Evolutionary conservation across 1,140 invertebrate genomes (phyloP).

Genomic region (Bombus turneri): DNA sequence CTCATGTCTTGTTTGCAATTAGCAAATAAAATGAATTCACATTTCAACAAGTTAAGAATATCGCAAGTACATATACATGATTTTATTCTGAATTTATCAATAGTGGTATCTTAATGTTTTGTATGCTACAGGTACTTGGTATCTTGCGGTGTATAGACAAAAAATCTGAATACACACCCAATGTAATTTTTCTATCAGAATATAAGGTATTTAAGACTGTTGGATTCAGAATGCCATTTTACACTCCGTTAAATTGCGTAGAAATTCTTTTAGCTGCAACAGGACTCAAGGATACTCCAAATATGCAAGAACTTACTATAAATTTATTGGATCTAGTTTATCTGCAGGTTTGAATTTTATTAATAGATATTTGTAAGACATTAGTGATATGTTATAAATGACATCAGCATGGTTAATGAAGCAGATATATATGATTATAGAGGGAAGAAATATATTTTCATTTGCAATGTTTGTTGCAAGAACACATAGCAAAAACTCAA

Average conservation of each 20-base stretch:
- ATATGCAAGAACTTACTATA: constrained; percentile 54
- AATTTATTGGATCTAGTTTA: constrained; percentile 71
- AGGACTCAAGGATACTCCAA: constrained; percentile 57
- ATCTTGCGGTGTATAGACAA: constrained; percentile 62
- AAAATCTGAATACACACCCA: constrained; percentile 57
- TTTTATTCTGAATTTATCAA: neutral
- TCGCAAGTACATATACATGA: constrained; percentile 61
- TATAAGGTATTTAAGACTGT: constrained; percentile 69
- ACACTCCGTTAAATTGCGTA: constrained; percentile 70
- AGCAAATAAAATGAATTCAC: constrained; percentile 75
- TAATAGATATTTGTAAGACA: neutral
- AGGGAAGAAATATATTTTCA: constrained; percentile 46
- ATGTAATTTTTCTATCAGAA: constrained; percentile 67
- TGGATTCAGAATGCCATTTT: constrained; percentile 69
- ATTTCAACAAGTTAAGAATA: constrained; percentile 58
- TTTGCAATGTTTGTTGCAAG: constrained; percentile 5
- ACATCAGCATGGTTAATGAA: neutral
- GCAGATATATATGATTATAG: constrained; percentile 30
- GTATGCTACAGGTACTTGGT: constrained; percentile 60
- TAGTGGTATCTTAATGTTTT: neutral
- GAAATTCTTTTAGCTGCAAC: constrained; percentile 70
- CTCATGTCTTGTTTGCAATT: constrained; percentile 75
- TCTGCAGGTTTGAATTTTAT: constrained; percentile 64
- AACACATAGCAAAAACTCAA: neutral
- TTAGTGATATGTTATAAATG: neutral